phyloP scores from a whole-genome alignment of 2,113 vertebrate species.

The Oreotrochilus melanogaster region DNA sequence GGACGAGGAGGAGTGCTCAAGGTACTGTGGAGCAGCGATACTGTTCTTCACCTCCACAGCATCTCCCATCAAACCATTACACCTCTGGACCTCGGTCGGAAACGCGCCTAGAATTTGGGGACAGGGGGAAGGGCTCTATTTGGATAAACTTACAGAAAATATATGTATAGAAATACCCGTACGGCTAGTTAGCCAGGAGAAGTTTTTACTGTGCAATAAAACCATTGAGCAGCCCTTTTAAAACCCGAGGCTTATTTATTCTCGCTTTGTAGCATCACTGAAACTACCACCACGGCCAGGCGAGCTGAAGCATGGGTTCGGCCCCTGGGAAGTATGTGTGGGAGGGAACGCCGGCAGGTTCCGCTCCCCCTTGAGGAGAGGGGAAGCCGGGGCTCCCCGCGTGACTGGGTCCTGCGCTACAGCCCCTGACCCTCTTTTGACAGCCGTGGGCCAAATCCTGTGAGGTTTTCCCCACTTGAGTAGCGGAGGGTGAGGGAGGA shows the following conservation, averaged over 20 bases:
- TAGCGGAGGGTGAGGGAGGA: not conserved
- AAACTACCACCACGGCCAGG: not conserved
- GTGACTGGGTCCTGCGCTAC: not conserved
- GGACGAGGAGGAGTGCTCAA: constrained; percentile 67
- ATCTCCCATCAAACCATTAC: constrained; percentile 36
- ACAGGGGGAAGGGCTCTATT: not conserved
- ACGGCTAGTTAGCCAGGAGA: constrained; percentile 33
- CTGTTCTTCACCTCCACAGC: constrained; percentile 61
- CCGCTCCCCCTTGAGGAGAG: not conserved
- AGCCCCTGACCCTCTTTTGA: not conserved
- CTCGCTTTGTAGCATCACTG: constrained; percentile 31
- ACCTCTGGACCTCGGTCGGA: constrained; percentile 43
- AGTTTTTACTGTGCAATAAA: constrained; percentile 76
- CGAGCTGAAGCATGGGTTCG: not conserved
- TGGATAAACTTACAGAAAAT: not conserved
- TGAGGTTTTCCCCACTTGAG: not conserved
- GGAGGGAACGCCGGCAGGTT: not conserved
- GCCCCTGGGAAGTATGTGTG: too few relatives aligned
- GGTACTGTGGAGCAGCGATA: constrained; percentile 45
- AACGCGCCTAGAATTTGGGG: constrained; percentile 33
- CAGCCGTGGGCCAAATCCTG: not conserved
- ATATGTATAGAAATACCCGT: fast-evolving
- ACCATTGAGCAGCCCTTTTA: constrained; percentile 56
- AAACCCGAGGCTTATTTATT: constrained; percentile 50
- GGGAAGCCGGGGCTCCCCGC: not conserved